Conservation (phyloP, 2,797 vertebrate genomes). For the Hozukius guyotensis region DNA sequence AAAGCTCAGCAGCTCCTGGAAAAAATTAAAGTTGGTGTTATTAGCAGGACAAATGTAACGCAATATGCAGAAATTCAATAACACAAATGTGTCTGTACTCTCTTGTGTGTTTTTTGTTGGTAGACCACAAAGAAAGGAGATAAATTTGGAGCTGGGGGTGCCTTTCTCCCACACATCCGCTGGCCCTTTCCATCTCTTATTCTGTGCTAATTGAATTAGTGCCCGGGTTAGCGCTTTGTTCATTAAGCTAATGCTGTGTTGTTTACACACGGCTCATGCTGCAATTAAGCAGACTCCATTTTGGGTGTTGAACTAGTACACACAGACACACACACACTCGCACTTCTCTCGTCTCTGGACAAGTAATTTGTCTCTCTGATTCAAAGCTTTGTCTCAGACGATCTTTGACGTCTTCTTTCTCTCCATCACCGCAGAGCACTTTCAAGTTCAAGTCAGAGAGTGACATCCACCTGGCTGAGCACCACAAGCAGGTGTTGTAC, state of each 20-base stretch:
- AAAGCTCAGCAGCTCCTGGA: not conserved
- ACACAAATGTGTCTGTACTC: not conserved
- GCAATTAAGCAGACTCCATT: constrained; percentile 71
- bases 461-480: constrained; percentile 96
- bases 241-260: constrained; percentile 78
- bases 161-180: constrained; percentile 45
- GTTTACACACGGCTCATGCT: constrained; percentile 67
- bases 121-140: constrained; percentile 42
- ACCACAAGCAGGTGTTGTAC: constrained; percentile 96
- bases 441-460: constrained; percentile 98
- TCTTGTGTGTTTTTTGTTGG: constrained; percentile 7
- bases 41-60: not conserved
- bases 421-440: constrained; percentile 85
- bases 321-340: constrained; percentile 2
- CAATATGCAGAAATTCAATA: not conserved
- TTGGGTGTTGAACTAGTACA: constrained; percentile 50
- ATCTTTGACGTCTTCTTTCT: not conserved
- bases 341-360: constrained; percentile 10
- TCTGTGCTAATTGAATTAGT: constrained; percentile 77
- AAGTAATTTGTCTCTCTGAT: constrained; percentile 3
- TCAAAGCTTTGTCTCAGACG: not conserved
- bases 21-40: not conserved
- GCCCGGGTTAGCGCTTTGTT: constrained; percentile 69
- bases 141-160: constrained; percentile 48
- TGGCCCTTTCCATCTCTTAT: constrained; percentile 58